Conservation (phyloP, 2,888 invertebrate genomes). For the Tanypteryx hageni region DNA sequence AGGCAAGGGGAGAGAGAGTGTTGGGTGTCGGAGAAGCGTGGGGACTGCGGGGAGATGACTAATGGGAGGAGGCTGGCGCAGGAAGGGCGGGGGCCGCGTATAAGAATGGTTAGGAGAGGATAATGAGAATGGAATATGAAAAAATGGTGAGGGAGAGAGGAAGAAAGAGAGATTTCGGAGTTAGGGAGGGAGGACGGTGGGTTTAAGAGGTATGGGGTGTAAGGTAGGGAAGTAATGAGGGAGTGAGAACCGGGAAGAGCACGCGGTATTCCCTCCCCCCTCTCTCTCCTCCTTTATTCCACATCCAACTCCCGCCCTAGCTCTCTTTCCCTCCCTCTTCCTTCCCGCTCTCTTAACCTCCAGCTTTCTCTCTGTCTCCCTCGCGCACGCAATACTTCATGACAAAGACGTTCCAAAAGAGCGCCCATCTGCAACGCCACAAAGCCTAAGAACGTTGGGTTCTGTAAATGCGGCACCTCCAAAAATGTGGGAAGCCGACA, state of each 20-base stretch:
- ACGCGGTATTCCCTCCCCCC: background rate
- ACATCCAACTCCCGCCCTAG: background rate
- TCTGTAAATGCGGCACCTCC: background rate
- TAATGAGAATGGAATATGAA: constrained; percentile 14
- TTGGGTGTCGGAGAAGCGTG: constrained; percentile 14
- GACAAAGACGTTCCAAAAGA: background rate
- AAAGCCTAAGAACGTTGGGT: background rate
- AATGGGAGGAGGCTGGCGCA: background rate
- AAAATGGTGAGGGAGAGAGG: constrained; percentile 1
- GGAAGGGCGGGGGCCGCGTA: background rate
- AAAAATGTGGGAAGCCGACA: background rate
- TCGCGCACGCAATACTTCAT: background rate
- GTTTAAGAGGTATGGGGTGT: too few relatives aligned
- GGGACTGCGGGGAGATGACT: constrained; percentile 22
- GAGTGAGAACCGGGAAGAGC: background rate
- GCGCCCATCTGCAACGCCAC: background rate
- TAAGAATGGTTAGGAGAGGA: background rate
- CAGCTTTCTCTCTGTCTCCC: background rate
- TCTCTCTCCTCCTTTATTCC: background rate
- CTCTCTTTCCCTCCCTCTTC: background rate
- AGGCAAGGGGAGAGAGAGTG: background rate
- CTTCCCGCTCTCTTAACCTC: background rate
- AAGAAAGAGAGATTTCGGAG: background rate
- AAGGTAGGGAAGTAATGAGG: too few relatives aligned
- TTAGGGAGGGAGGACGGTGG: background rate